These are phyloP conservation scores for Lithobius niger DNA, from an alignment of 1,140 invertebrate species.

Conservation along the genomic window DNA sequence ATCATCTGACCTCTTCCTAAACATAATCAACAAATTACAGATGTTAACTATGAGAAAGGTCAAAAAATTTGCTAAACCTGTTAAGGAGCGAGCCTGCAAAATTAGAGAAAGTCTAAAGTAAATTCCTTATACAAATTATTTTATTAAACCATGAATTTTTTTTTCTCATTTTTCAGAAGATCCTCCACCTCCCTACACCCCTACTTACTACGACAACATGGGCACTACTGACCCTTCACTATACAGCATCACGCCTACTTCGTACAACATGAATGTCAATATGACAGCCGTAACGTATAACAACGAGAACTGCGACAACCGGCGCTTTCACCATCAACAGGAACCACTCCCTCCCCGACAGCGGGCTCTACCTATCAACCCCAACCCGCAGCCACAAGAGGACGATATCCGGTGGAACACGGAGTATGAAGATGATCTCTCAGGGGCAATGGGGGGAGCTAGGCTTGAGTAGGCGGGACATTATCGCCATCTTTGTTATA, in stretches of 20 bases:
- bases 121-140: not conserved
- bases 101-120: too few relatives aligned
- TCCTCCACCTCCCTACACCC: slow-evolving; percentile 21
- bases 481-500: too few relatives aligned
- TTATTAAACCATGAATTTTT: not conserved
- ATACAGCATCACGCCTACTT: not conserved
- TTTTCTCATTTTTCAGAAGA: slow-evolving; percentile 17
- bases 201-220: slow-evolving; percentile 15
- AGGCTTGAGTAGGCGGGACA: too few relatives aligned
- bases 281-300: not conserved
- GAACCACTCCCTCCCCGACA: not conserved
- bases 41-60: too few relatives aligned
- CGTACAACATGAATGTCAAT: not conserved
- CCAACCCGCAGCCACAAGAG: slow-evolving; percentile 10
- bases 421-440: slow-evolving; percentile 18
- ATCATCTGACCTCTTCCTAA: too few relatives aligned
- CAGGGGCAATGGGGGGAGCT: slow-evolving; percentile 18
- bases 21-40: too few relatives aligned
- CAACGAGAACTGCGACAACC: slow-evolving; percentile 8
- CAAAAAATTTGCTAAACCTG: too few relatives aligned
- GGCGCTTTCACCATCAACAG: not conserved
- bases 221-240: not conserved
- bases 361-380: not conserved
- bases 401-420: slow-evolving; percentile 16
- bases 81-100: too few relatives aligned